Base-by-base conservation (phyloP, 92 coral and sea anemone species). In the Chrysogorgia sp. region DNA sequence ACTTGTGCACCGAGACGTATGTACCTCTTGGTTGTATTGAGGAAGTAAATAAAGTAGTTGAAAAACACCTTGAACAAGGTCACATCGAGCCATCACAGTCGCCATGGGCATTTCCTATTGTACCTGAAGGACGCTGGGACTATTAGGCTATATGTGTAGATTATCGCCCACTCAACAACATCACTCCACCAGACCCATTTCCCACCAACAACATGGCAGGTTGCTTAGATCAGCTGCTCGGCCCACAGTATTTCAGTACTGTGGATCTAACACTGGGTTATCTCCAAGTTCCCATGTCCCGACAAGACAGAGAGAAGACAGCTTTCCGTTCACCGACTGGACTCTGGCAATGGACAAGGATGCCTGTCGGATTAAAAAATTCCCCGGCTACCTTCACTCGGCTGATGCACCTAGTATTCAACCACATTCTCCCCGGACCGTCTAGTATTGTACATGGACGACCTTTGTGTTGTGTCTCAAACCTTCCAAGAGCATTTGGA, bases 301-400 rank as follows among this genome's bases (percentile, higher is more conserved):
- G 74, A 60, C 33, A 70, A 0, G 79, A 81, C 81, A 69, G 61
- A 59, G 85, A 72, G 31, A 81, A 81, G 43, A 40, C 82, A 28
- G 81, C 85, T 32, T 81, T 81, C 41, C 71, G 72, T 56, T 81
- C 81, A 15, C 70, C 81, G 17, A 41, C 63, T 40, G 85, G 72
- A 4, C 86, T 75, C 25, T 83, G 83, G 83, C 82, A 83, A 66
- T 83, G 87, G 87, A 83, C 76, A 1, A 4, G 83, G 63, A 83
- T 83, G 87, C 87, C 87, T 63, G 67, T 74, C 58, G 82, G 87
- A 1, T 74, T 83, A 3, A 32, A 75, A 23, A 83, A 83, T 29
- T 74, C 83, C 34, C 82, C 83, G 0, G 77, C 87, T 47, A 76
- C 87, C 22, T 83, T 82, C 58, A 63, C 76, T 75, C 77, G 87